These are phyloP conservation scores for Diprion similis DNA, from an alignment of 1,140 invertebrate species.

Conservation along the genomic window DNA sequence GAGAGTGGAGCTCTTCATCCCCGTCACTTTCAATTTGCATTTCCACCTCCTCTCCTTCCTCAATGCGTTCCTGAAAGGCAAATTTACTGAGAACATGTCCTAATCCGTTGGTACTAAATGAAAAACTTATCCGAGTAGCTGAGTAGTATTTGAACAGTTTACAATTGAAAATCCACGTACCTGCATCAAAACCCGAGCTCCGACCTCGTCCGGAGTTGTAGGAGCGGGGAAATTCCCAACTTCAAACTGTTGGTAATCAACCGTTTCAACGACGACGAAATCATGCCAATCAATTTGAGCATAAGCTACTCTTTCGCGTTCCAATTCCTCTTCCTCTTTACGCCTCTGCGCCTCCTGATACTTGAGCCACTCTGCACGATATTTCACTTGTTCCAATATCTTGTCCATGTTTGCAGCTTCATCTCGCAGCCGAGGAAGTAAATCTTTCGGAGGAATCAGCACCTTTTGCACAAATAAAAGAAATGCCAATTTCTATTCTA, in stretches of 20 bases:
- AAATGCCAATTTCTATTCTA: slow-evolving; percentile 4
- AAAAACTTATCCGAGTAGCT: too few relatives aligned
- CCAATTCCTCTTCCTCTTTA: slow-evolving; percentile 93
- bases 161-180: slow-evolving; percentile 54
- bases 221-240: slow-evolving; percentile 95
- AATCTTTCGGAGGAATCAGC: slow-evolving; percentile 91
- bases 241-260: slow-evolving; percentile 98
- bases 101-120: background rate
- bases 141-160: background rate
- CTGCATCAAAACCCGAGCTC: slow-evolving; percentile 90
- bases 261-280: slow-evolving; percentile 99
- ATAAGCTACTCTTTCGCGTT: slow-evolving; percentile 95
- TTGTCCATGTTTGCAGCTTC: slow-evolving; percentile 79
- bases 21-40: slow-evolving; percentile 80
- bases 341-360: slow-evolving; percentile 92
- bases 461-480: slow-evolving; percentile 61
- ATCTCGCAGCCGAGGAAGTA: slow-evolving; percentile 79
- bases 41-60: slow-evolving; percentile 73
- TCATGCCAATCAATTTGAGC: slow-evolving; percentile 99
- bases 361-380: slow-evolving; percentile 94
- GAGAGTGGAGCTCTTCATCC: slow-evolving; percentile 74
- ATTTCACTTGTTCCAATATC: slow-evolving; percentile 90
- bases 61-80: slow-evolving; percentile 62
- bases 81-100: slow-evolving; percentile 21
- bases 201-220: slow-evolving; percentile 96